Conservation (phyloP, 2,888 invertebrate genomes). For the Drosophila lacicola region DNA sequence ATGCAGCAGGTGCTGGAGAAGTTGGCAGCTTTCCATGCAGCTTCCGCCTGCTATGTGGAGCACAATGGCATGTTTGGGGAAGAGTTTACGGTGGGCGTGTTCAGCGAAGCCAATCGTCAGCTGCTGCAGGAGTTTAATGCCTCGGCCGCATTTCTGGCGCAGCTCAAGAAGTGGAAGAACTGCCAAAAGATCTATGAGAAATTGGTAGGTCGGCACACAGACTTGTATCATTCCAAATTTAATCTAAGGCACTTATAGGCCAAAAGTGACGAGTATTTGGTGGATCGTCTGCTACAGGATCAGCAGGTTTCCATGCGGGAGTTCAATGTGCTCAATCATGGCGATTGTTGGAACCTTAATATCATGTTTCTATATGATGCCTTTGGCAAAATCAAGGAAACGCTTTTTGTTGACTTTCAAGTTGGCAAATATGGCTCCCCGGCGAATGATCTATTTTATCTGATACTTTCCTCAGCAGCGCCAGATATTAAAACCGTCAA, state of each 20-base stretch:
- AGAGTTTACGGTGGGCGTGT: slow-evolving; percentile 76
- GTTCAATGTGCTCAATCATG: slow-evolving; percentile 83
- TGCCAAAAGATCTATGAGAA: slow-evolving; percentile 74
- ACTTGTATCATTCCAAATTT: no score
- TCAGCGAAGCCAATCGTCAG: slow-evolving; percentile 65
- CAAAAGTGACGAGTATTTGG: slow-evolving; percentile 75
- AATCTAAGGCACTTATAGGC: slow-evolving; percentile 43
- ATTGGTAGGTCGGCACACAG: slow-evolving; percentile 54
- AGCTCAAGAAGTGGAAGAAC: slow-evolving; percentile 82
- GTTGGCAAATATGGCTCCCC: slow-evolving; percentile 81
- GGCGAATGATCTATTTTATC: slow-evolving; percentile 78
- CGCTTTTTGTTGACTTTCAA: slow-evolving; percentile 79
- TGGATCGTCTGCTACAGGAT: slow-evolving; percentile 76
- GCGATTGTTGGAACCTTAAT: slow-evolving; percentile 83
- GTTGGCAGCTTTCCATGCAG: slow-evolving; percentile 84
- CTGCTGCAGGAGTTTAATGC: slow-evolving; percentile 76
- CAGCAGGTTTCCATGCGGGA: slow-evolving; percentile 64
- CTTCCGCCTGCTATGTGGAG: slow-evolving; percentile 83
- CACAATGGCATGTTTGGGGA: slow-evolving; percentile 75
- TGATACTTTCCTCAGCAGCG: slow-evolving; percentile 73
- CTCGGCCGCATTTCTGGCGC: slow-evolving; percentile 70
- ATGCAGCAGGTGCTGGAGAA: slow-evolving; percentile 78
- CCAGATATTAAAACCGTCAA: slow-evolving; percentile 75
- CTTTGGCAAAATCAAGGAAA: slow-evolving; percentile 79
- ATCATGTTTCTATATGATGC: slow-evolving; percentile 83